These are phyloP conservation scores for Vulpes ferrilata DNA, from an alignment of 2,113 vertebrate genomes.

Conservation along the genomic window DNA sequence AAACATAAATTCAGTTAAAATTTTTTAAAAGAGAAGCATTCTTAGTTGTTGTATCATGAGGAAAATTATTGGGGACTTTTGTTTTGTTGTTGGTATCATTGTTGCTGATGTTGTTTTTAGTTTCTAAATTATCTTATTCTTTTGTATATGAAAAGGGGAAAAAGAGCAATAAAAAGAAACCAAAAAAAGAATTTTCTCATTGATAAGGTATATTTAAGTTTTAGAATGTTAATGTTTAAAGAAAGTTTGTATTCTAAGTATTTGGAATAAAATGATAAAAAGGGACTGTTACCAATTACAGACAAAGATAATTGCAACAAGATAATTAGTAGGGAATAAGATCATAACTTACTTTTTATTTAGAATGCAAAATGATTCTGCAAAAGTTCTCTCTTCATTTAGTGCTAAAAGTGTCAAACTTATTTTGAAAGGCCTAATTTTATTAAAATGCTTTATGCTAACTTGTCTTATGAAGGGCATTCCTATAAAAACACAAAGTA, in stretches of 20 bases:
- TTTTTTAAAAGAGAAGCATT: background rate
- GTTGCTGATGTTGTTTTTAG: background rate
- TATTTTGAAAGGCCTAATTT: conserved; percentile 5
- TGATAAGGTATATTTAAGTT: background rate
- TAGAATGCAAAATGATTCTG: background rate
- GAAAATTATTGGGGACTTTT: background rate
- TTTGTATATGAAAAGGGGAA: background rate
- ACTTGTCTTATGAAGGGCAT: background rate
- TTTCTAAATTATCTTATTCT: background rate
- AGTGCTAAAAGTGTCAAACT: background rate
- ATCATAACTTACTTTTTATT: background rate
- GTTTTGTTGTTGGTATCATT: background rate
- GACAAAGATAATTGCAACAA: background rate
- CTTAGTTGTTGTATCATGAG: background rate
- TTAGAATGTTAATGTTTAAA: background rate
- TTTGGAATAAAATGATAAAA: background rate
- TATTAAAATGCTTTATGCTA: background rate
- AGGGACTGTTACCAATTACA: background rate
- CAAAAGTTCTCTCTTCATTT: background rate
- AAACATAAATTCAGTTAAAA: background rate
- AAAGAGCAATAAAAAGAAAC: background rate
- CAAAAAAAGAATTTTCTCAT: background rate
- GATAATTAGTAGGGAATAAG: background rate
- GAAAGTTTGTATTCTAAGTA: background rate
- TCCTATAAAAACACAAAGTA: background rate